Base-by-base conservation (phyloP, 1,140 invertebrate genomes). In the Aphaenogaster ashmeadi region DNA sequence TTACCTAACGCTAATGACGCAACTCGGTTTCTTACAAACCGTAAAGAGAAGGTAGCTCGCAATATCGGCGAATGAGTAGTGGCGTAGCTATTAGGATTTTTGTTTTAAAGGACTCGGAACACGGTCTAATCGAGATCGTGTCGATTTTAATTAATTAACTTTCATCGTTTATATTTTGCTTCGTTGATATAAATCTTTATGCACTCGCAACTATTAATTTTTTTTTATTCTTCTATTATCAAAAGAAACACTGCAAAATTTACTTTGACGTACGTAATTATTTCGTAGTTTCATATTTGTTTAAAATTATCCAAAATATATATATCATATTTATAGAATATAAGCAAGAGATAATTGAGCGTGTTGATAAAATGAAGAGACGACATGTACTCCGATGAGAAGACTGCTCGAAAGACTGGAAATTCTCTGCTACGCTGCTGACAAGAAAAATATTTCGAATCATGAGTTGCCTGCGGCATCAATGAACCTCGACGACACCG, bases 1-100 rank as follows among this genome's bases (percentile, higher is more conserved):
- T 83, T 83, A 74, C 67, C 52, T 60, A 60, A 84, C 69, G 67
- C 27, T 84, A 75, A 74, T 62, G 41, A 75, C 38, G 80, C 69
- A 84, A 33, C 47, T 60, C 44, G 33, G 18, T 56, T 83, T 74
- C 44, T 38, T 36, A 4, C 9, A 33, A 15, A 72, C 6, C 11
- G 7, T 9, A 9, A 79, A 38, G 27, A 21, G 41, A 75, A 62
- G 33, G 13, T 74, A 74, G 47, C 9, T 74, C 27, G 41, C 80
- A 21, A 62, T 60, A 13, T 50, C 44, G 33, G 69, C 13, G 66
- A 36, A 72, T 36, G n/a, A 84, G 9, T 72, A 60, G n/a, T 27
- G 38, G 52, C 41, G 27, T 47, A 72, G 15, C 6, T 41, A 21
- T 41, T 36, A 6, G 11, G 11, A 52, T 27, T 27, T 18, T 15